Conservation (phyloP, 2,113 vertebrate genomes). For the Solea solea region DNA sequence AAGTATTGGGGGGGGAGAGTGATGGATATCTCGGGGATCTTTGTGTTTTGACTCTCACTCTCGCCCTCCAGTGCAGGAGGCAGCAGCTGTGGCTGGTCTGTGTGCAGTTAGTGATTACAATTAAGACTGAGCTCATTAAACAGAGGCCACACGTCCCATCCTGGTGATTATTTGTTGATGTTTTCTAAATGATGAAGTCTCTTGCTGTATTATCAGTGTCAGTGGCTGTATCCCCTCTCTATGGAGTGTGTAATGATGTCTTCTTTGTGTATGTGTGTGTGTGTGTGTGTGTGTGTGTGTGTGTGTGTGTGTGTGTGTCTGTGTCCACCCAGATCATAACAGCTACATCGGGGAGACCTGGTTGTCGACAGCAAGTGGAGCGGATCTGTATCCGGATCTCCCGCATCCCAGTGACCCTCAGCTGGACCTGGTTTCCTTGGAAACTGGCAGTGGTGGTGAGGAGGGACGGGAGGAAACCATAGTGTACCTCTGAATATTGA, state of each 20-base stretch:
- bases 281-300: not conserved
- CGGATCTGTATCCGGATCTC: slow-evolving; percentile 39
- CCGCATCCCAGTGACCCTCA: slow-evolving; percentile 57
- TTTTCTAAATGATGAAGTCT: slow-evolving; percentile 20
- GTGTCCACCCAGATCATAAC: slow-evolving; percentile 30
- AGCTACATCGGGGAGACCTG: slow-evolving; percentile 60
- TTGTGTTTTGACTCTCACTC: slow-evolving; percentile 14
- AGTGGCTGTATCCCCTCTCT: not conserved
- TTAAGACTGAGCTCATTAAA: slow-evolving; percentile 54
- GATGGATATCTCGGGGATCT: slow-evolving; percentile 32
- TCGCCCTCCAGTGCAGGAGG: not conserved
- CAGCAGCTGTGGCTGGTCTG: slow-evolving; percentile 35
- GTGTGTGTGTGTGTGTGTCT: not conserved
- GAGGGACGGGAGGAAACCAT: slow-evolving; percentile 87
- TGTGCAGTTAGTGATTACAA: slow-evolving; percentile 45
- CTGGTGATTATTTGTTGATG: slow-evolving; percentile 27
- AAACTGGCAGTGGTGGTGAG: slow-evolving; percentile 75
- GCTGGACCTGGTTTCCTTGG: slow-evolving; percentile 72
- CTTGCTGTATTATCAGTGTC: not conserved
- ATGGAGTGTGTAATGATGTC: not conserved
- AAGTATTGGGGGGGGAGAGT: slow-evolving; percentile 8
- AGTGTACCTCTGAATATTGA: slow-evolving; percentile 89
- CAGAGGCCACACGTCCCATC: slow-evolving; percentile 17
- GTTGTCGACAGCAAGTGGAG: slow-evolving; percentile 46
- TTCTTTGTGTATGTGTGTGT: not conserved